Base-by-base conservation (phyloP, 2,113 vertebrate species). In the Antigone vipio region DNA sequence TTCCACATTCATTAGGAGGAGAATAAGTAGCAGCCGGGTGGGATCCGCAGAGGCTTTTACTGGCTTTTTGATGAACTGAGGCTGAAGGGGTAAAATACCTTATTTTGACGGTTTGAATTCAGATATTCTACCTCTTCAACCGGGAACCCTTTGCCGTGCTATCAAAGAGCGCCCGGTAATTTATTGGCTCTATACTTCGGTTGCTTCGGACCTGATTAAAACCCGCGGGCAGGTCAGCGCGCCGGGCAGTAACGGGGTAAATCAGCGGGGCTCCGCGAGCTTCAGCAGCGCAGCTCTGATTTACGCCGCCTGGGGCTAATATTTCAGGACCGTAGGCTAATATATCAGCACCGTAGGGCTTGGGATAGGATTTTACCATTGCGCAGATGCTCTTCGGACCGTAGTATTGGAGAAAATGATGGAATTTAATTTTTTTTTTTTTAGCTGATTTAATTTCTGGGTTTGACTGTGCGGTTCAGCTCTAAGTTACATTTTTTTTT, bases 1-100 rank as follows among this genome's bases (percentile, higher is more conserved):
- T 98, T 97, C 95, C 96, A 92, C 76, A 53, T 98, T 98, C 96
- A 96, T 98, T 98, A 98, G 85, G 79, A 91, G 85, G 85, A 80
- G 93, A 92, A 84, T 76, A 87, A 97, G 94, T 67, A 94, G 91
- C 27, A 30, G 92, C 53, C 89, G 10, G 94, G 85, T 35, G 2
- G 55, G 86, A 95, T 77, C 95, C 49, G 2, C 86, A 53, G 67
- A 56, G 93, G n/a, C 86, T 97, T 94, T 97, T 93, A 83, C 95
- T 89, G 88, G 67, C 50, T 96, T 96, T 87, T 96, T 97, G 97
- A 96, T 98, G 98, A 98, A 89, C 95, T 97, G 95, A 96, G 93
- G 75, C 86, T 92, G 95, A 95, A 97, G 90, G 90, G 94, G 95
- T 85, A 96, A 95, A 94, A 83, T 59, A 71, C 69, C 4, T 2